Evolutionary conservation across 2,113 vertebrate genomes (phyloP), one percentile per base, ranked within the genome.

Genomic region (Saguinus imperator): DNA sequence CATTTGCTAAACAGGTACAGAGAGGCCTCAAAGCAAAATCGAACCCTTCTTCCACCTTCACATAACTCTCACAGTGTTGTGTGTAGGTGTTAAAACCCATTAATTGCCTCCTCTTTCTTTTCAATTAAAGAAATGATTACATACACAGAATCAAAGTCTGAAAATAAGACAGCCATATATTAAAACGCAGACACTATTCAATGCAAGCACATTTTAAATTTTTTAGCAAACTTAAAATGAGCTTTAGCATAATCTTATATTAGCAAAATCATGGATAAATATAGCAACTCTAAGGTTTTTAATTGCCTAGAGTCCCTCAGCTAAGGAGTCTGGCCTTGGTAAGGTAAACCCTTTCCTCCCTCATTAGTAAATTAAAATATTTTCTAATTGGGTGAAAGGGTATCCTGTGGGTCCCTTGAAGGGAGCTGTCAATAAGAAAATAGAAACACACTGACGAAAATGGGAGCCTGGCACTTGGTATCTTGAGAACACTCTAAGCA

Each of bases 301-400:
- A 17, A 87, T 25, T 68, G 29, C 55, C 70, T 52, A 6, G 27
- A 48, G 57, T 89, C 27, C 94, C 52, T 93, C 27, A 68, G 29
- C 14, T 29, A 45, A 75, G 25, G 17, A 72, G 5, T 68, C 52
- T 80, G 21, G 11, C 61, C 50, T 76, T 75, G 29, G 50, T 29
- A 80, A 73, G 29, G 50, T 29, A 80, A 73, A 4, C 25, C 29
- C 55, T 35, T 57, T 48, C 32, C 1, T 6, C 35, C 16, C 17
- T 87, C 66, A 52, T 79, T 76, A 70, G 37, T 25, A 0, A 68
- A 35, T 55, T 84, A 57, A 91, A 84, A 87, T 84, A 52, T 70
- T 87, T 90, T 94, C 66, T 85, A 87, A 66, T 89, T 82, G 89
- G 80, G 21, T 20, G 6, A 66, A 86, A n/a, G 35, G 17, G 20